Evolutionary conservation across 2,888 invertebrate species (phyloP), one percentile per base, ranked within the genome.

Genomic region (Apomyelois bistriatella): DNA sequence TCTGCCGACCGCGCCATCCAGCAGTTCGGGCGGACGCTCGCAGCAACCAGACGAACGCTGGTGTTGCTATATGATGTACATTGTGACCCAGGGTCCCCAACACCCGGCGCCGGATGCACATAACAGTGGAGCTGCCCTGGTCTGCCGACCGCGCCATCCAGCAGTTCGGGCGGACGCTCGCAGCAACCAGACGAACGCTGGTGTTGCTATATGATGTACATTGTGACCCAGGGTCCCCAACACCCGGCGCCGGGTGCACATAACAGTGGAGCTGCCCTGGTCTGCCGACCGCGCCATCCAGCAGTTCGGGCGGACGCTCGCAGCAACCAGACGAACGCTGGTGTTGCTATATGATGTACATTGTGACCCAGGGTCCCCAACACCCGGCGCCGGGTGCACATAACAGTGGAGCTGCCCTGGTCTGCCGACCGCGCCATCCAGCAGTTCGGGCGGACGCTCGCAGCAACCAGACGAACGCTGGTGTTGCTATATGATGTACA

Each of bases 1-100:
- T 98, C 98, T 58, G 99, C 99, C 10, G 99, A 99, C 85, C 92
- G 99, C 70, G 99, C 99, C 28, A 96, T 99, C 68, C 99, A 99
- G 75, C 99, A 99, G 84, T 99, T 99, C 84, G 99, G 96, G 55
- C 94, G 98, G 56, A 98, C 98, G 6, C 98, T 91, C 94, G 98
- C 46, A 98, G 97, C 16, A 99, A 99, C 89, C 99, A 99, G 85
- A 98, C 99, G 32, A 98, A 97, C 85, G 99, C 99, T n/a, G n/a
- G n/a, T n/a, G n/a, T n/a, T n/a, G n/a, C n/a, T n/a, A n/a, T n/a
- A n/a, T n/a, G n/a, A n/a, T n/a, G n/a, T n/a, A n/a, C n/a, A n/a
- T n/a, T n/a, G n/a, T n/a, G n/a, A n/a, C n/a, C n/a, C n/a, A n/a
- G n/a, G n/a, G n/a, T n/a, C 32, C 92, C 95, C 59, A 99, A 99